These are phyloP conservation scores for Blera fallax DNA, from an alignment of 2,888 invertebrate genomes.

Conservation along the genomic window DNA sequence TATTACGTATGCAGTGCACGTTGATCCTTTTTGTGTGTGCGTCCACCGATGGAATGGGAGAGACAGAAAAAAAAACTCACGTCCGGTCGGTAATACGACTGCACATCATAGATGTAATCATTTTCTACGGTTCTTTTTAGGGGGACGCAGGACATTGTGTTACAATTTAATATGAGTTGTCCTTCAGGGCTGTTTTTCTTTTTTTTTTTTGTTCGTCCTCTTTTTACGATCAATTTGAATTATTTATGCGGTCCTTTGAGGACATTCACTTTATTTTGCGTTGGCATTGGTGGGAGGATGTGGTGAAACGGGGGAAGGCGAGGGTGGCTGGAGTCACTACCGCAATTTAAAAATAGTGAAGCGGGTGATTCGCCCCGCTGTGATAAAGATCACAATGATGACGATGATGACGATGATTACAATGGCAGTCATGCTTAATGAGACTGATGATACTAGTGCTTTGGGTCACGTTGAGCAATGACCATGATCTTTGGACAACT, in stretches of 20 bases:
- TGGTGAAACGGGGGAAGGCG: neutral
- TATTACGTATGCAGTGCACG: slow-evolving; percentile 40
- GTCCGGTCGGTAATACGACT: slow-evolving; percentile 30
- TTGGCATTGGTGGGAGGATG: neutral
- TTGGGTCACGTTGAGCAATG: slow-evolving; percentile 50
- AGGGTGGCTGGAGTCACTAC: neutral
- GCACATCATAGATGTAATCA: slow-evolving; percentile 38
- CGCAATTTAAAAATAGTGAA: slow-evolving; percentile 22
- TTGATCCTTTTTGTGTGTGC: slow-evolving; percentile 4
- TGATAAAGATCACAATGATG: neutral
- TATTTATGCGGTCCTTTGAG: slow-evolving; percentile 42
- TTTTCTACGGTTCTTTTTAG: slow-evolving; percentile 2
- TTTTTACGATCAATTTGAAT: slow-evolving; percentile 62
- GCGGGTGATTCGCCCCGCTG: neutral
- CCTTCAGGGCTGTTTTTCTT: slow-evolving; percentile 1
- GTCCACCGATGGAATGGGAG: neutral
- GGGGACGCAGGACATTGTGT: slow-evolving; percentile 6
- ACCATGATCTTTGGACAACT: slow-evolving; percentile 46
- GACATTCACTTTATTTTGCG: slow-evolving; percentile 20
- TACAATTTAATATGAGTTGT: slow-evolving; percentile 28
- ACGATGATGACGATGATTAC: slow-evolving; percentile 5
- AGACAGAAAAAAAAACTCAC: slow-evolving; percentile 11
- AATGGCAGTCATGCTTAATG: slow-evolving; percentile 4
- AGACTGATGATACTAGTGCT: slow-evolving; percentile 5
- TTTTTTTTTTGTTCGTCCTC: neutral